phyloP scores from a whole-genome alignment of 2,888 invertebrate genomes.

The Caenorhabditis doughertyi region DNA sequence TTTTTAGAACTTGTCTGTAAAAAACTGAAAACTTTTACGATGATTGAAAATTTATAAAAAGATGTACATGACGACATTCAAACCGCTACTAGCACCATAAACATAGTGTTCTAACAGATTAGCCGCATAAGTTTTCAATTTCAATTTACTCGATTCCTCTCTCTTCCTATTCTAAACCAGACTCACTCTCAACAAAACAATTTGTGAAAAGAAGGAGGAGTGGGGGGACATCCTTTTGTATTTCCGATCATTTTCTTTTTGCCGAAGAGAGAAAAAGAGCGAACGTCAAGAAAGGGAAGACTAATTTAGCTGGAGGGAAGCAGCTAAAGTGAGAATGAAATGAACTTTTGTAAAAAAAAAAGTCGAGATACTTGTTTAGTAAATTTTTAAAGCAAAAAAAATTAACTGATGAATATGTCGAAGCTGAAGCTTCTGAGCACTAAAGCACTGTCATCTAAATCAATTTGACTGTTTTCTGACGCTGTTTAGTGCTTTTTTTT shows the following conservation, averaged over 20 bases:
- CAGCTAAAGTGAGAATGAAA: neutral
- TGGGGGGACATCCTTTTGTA: constrained; percentile 17
- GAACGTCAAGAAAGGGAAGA: no score
- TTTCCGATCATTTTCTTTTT: neutral
- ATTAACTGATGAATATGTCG: no score
- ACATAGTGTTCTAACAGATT: constrained; percentile 12
- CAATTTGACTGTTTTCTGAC: no score
- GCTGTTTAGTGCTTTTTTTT: no score
- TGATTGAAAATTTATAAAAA: neutral
- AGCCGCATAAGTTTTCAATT: constrained; percentile 21
- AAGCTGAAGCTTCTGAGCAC: no score
- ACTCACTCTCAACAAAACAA: neutral
- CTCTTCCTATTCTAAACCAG: neutral
- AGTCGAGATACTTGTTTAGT: no score
- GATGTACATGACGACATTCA: neutral
- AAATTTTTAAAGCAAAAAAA: no score
- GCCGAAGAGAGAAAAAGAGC: neutral
- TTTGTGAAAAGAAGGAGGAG: constrained; percentile 5
- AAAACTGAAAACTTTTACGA: no score
- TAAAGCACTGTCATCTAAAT: no score
- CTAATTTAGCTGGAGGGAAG: neutral
- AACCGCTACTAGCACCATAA: neutral
- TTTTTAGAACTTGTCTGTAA: no score
- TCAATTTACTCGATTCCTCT: constrained; percentile 28
- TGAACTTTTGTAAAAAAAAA: neutral